Evolutionary conservation across 2,888 invertebrate species (phyloP), one percentile per base, ranked within the genome.

Genomic region (Drosophila parthenogenetica): DNA sequence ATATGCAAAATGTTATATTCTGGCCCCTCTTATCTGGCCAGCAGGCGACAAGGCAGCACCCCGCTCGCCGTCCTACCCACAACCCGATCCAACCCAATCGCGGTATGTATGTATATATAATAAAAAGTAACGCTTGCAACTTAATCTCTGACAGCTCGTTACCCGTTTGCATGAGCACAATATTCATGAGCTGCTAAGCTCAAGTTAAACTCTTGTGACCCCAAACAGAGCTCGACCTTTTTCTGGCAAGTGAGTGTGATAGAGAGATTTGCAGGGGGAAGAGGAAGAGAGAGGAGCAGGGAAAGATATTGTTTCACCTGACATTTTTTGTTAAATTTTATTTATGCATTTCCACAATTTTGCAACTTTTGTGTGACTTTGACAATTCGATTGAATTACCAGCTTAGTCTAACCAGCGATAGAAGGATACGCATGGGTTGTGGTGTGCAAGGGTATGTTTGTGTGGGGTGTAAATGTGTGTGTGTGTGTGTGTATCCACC

Each of bases 81-180:
- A 7, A 17, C n/a, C 32, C 11, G 16, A 14, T 22, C 42, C 29
- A 29, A 29, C 29, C 65, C 72, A 35, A 13, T 35, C 35, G 67
- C 73, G 68, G 13, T 35, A 13, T 35, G 35, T 35, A 13, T 11
- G 85, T 69, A 87, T 89, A 86, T 86, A 86, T 89, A 86, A 86
- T 89, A 86, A 88, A 86, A 86, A 90, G 84, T 81, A 89, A 89
- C 79, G 77, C 89, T 79, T 78, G 89, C 87, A 86, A 88, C 90
- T 89, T 90, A 88, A 90, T 88, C 90, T 89, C 90, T 83, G 90
- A 88, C 87, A 89, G 89, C 87, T 89, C 81, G 81, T 86, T 87
- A 84, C 89, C 87, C 79, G 87, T 83, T 84, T 86, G 80, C 84
- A 84, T 89, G 82, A 86, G 90, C 88, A 75, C 89, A 79, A 89